phyloP scores from a whole-genome alignment of 1,140 invertebrate species.

The Grapholita molesta region DNA sequence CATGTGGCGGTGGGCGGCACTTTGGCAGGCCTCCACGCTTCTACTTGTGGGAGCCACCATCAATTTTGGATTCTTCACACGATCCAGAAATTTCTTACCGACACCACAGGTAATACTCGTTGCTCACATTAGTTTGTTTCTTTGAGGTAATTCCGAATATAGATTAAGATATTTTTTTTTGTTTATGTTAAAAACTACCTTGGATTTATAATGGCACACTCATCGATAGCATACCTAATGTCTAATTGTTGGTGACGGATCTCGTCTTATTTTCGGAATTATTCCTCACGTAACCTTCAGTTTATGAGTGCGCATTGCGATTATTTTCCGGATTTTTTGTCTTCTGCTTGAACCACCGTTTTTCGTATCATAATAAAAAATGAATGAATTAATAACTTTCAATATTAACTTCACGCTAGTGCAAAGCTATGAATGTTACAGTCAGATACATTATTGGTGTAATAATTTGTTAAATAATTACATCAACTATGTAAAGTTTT shows the following conservation, averaged over 20 bases:
- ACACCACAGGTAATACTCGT: conserved; percentile 23
- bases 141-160: not conserved
- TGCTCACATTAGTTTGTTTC: not conserved
- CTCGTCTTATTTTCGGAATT: not conserved
- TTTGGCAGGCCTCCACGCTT: conserved; percentile 33
- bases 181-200: too few relatives aligned
- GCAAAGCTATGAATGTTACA: not conserved
- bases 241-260: too few relatives aligned
- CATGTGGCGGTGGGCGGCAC: conserved; percentile 49
- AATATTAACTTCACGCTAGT: not conserved
- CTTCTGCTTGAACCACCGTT: not conserved
- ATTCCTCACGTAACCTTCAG: not conserved
- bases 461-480: too few relatives aligned
- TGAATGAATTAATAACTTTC: too few relatives aligned
- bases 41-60: conserved; percentile 33
- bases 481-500: too few relatives aligned
- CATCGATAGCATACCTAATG: too few relatives aligned
- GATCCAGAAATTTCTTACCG: conserved; percentile 20
- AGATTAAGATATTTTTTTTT: too few relatives aligned
- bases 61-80: conserved; percentile 40
- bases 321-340: not conserved
- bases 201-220: too few relatives aligned
- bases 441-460: not conserved
- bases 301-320: not conserved
- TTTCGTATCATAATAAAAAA: not conserved